Conservation (phyloP, 2,888 invertebrate species). For the Pachycephus smyrnensis region DNA sequence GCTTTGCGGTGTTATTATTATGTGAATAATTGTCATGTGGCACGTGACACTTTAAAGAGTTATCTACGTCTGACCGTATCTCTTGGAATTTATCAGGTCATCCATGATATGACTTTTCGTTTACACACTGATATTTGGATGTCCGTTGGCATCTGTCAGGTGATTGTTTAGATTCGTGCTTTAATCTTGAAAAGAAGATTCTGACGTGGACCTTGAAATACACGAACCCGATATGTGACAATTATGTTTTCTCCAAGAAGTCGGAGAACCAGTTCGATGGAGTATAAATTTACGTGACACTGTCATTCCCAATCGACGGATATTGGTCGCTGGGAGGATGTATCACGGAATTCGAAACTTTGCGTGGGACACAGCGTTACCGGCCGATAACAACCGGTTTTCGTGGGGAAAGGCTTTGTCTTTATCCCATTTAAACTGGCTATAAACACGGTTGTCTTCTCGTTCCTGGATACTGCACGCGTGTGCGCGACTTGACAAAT, state of each 20-base stretch:
- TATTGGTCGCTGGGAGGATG: background rate
- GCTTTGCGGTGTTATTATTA: background rate
- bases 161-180: background rate
- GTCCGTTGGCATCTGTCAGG: background rate
- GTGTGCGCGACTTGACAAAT: background rate
- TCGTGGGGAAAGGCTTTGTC: background rate
- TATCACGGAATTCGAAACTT: background rate
- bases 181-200: background rate
- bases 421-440: background rate
- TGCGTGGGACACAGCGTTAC: background rate
- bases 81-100: background rate
- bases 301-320: background rate
- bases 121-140: background rate
- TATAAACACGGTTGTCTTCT: background rate
- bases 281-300: background rate
- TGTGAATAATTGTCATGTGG: background rate
- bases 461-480: background rate
- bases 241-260: background rate
- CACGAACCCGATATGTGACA: background rate
- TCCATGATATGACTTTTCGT: background rate
- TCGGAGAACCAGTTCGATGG: background rate
- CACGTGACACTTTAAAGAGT: background rate
- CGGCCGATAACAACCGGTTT: background rate
- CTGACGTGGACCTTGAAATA: background rate
- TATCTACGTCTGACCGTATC: background rate